A percentile compares a stretch with the other conserved stretches of the same genome.
phyloP scores from a whole-genome alignment of 2,113 vertebrate species.

The Ophthalmolycus amberensis region DNA sequence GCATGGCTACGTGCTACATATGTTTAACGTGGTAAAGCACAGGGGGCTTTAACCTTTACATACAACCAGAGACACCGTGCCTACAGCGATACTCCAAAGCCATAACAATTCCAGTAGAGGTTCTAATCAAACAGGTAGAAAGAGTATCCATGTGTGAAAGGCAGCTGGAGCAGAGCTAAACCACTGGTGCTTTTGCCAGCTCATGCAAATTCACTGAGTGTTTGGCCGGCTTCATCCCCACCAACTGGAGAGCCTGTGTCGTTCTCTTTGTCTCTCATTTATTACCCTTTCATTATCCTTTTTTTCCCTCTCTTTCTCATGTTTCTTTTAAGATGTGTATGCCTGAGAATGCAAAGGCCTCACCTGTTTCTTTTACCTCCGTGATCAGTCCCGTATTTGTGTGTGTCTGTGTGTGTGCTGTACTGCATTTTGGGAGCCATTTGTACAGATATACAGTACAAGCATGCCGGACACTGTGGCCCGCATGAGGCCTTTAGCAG shows the following conservation, averaged over 20 bases:
- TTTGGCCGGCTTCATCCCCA: conserved; percentile 43
- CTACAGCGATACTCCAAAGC: conserved; percentile 9
- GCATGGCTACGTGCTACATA: background rate
- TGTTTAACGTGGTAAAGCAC: background rate
- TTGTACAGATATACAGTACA: background rate
- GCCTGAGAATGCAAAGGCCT: background rate
- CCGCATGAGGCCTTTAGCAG: conserved; percentile 21
- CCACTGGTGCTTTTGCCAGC: conserved; percentile 57
- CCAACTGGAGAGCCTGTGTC: conserved; percentile 12
- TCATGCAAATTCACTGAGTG: conserved; percentile 65
- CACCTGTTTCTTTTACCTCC: background rate
- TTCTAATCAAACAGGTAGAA: conserved; percentile 64
- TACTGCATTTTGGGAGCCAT: conserved; percentile 1
- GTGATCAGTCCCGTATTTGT: background rate
- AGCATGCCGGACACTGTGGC: conserved; percentile 14
- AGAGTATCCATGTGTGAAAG: conserved; percentile 43
- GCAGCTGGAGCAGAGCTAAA: conserved; percentile 56
- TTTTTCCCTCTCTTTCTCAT: background rate
- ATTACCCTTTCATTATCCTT: background rate
- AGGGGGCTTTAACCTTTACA: conserved; percentile 25
- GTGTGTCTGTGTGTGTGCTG: background rate
- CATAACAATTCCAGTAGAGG: conserved; percentile 10
- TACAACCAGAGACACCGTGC: conserved; percentile 16
- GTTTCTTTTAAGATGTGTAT: background rate
- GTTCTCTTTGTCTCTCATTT: conserved; percentile 29